Conservation (phyloP, 2,113 vertebrate species). For the Seriola aureovittata region DNA sequence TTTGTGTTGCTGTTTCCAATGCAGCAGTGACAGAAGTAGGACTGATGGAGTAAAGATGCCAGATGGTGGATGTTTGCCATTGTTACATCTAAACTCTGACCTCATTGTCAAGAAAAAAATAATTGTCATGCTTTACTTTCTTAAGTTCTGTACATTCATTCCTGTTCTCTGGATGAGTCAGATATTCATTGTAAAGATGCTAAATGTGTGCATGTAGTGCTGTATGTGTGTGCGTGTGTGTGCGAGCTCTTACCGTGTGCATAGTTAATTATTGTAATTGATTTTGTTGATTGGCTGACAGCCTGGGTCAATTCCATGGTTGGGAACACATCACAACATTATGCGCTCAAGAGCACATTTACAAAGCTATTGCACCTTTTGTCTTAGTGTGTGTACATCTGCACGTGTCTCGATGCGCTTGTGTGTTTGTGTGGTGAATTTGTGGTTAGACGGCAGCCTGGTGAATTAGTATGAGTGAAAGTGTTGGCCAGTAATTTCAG, state of each 20-base stretch:
- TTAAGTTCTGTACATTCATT: constrained; percentile 26
- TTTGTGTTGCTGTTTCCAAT: constrained; percentile 38
- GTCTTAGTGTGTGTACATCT: constrained; percentile 20
- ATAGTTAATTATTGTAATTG: constrained; percentile 57
- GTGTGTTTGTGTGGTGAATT: neutral
- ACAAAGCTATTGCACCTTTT: constrained; percentile 32
- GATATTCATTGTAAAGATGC: constrained; percentile 22
- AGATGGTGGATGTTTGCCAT: constrained; percentile 19
- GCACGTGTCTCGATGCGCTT: neutral
- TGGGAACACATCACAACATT: constrained; percentile 42
- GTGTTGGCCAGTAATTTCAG: constrained; percentile 52
- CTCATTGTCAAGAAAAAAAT: constrained; percentile 15
- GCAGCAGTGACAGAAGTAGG: constrained; percentile 43
- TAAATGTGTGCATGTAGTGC: constrained; percentile 9
- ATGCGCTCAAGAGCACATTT: constrained; percentile 41
- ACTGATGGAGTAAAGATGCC: constrained; percentile 26
- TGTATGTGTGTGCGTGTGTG: constrained; percentile 16
- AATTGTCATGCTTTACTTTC: constrained; percentile 1
- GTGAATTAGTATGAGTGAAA: constrained; percentile 59
- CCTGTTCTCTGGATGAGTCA: constrained; percentile 8
- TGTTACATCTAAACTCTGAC: constrained; percentile 25
- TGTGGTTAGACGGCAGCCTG: constrained; percentile 36
- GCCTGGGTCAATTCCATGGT: constrained; percentile 38
- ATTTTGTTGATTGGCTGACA: constrained; percentile 60
- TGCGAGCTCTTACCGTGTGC: constrained; percentile 1